phyloP scores from a whole-genome alignment of 2,888 invertebrate genomes.

The Spatulosminthurus flaviceps region DNA sequence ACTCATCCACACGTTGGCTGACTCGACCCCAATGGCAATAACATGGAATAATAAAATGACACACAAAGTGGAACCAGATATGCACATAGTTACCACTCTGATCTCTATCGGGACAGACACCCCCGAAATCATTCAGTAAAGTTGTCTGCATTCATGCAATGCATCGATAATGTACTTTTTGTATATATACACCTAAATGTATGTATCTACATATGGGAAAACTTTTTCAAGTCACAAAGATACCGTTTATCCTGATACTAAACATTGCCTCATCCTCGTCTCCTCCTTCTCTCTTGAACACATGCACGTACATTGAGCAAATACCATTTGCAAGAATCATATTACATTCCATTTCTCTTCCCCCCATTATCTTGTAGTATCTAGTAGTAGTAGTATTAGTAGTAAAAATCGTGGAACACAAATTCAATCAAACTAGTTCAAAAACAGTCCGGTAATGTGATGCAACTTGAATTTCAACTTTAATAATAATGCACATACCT shows the following conservation, averaged over 20 bases:
- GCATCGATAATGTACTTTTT: not conserved
- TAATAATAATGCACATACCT: not conserved
- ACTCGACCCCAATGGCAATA: slow-evolving; percentile 21
- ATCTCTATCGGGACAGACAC: slow-evolving; percentile 15
- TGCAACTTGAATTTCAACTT: not conserved
- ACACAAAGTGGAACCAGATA: slow-evolving; percentile 4
- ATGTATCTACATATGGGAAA: not conserved
- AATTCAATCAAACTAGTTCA: slow-evolving; percentile 5
- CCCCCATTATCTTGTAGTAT: not conserved
- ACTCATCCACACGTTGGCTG: slow-evolving; percentile 7
- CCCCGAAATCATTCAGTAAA: not conserved
- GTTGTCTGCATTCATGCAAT: no score
- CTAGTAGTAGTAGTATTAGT: not conserved
- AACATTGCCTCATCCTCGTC: not conserved
- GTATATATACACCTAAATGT: not conserved
- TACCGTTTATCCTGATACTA: slow-evolving; percentile 28
- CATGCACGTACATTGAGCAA: not conserved
- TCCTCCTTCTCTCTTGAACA: not conserved
- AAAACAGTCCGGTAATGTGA: not conserved
- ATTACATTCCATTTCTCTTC: slow-evolving; percentile 9
- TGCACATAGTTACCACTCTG: not conserved
- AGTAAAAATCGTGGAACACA: not conserved
- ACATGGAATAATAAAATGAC: slow-evolving; percentile 22
- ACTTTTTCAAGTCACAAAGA: slow-evolving; percentile 18
- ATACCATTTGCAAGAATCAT: slow-evolving; percentile 21